Evolutionary conservation across 1,140 invertebrate species (phyloP), one percentile per base, ranked within the genome.

Genomic region (Monochamus saltuarius): DNA sequence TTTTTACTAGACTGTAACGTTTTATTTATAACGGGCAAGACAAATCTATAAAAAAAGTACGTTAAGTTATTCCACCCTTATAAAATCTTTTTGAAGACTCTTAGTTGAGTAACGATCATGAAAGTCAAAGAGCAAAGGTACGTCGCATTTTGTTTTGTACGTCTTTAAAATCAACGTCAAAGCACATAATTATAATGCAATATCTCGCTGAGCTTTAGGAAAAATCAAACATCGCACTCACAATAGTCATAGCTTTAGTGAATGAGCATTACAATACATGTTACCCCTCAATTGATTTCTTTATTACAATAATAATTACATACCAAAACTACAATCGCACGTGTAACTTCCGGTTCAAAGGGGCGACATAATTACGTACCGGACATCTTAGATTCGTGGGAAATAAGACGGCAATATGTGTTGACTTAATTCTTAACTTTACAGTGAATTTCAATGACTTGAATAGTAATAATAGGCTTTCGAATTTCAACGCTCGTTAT

Each of bases 371-470:
- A 65, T 65, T 65, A 53, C 59, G 43, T 38, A 43, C 42, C 37
- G 54, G 54, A 54, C 63, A 65, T 65, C 63, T 65, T 65, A 65
- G 63, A 65, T 57, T 46, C 63, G 63, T 65, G 63, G 59, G 63
- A 65, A 65, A 50, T 49, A 22, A 13, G 4, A 9, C n/a, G 17
- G 10, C 1, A 14, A 55, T 10, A 42, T 37, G 34, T 59, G 17
- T 38, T 61, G 58, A 47, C 42, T 61, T 47, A 19, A 40, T 29
- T 29, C 22, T 29, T 29, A 29, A 29, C 22, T 29, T 29, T 29
- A 29, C 22, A 29, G 22, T 29, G 22, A 29, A 29, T 29, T 29
- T 29, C 2, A 29, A 29, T 29, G 22, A 29, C 22, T 29, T 29
- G 22, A 29, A 29, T 29, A 29, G 22, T 29, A 29, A 40, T 40